Conservation (phyloP, 2,797 vertebrate species). For the Danio kyathit region DNA sequence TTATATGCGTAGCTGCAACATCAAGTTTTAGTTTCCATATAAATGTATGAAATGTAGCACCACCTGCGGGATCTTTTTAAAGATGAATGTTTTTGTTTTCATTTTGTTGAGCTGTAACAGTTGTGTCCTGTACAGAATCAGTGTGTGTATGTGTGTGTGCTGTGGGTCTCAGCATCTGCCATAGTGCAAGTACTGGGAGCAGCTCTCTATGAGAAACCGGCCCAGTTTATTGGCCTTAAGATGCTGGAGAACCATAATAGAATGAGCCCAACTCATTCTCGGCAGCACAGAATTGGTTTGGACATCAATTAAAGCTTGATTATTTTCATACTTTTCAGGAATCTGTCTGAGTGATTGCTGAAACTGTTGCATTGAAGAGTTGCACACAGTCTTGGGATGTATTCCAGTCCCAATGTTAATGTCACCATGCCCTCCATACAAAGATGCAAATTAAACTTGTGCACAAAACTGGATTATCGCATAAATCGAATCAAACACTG, state of each 20-base stretch:
- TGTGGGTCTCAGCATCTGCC: constrained; percentile 15
- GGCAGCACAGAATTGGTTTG: constrained; percentile 48
- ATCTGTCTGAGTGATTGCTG: not conserved
- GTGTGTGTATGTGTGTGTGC: constrained; percentile 19
- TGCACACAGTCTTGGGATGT: too few species aligned
- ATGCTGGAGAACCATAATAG: constrained; percentile 5
- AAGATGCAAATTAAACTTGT: too few species aligned
- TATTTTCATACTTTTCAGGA: constrained; percentile 38
- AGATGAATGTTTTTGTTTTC: not conserved
- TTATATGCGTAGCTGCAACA: constrained; percentile 24
- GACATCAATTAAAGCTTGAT: constrained; percentile 62
- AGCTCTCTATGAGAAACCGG: constrained; percentile 27
- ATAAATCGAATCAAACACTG: too few species aligned
- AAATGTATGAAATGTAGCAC: constrained; percentile 22
- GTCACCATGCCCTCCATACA: too few species aligned
- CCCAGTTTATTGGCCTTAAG: constrained; percentile 43
- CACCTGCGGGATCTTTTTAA: not conserved
- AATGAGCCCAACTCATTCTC: constrained; percentile 38
- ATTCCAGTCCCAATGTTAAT: too few species aligned
- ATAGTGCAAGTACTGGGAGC: constrained; percentile 15
- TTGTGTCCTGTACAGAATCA: constrained; percentile 25
- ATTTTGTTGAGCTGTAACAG: constrained; percentile 58
- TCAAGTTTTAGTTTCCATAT: constrained; percentile 37
- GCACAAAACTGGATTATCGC: too few species aligned
- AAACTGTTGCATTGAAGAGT: too few species aligned